These are phyloP conservation scores for Lithobates sylvaticus DNA, from an alignment of 2,797 vertebrate species.

Conservation along the genomic window DNA sequence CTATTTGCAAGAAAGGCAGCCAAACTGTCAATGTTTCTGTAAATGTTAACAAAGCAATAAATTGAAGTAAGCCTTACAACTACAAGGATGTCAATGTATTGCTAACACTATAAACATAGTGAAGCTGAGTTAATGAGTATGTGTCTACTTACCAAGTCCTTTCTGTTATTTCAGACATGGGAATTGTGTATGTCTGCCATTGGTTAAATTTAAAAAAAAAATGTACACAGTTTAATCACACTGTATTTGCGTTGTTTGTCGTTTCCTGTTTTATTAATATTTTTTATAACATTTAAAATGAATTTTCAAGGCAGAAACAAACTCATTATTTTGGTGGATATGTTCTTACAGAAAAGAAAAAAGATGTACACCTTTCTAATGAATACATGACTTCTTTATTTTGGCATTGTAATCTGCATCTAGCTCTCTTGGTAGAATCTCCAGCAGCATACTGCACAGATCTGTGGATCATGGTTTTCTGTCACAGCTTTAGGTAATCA, in stretches of 20 bases:
- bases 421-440: too few species aligned
- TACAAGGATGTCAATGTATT: not conserved
- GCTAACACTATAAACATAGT: not conserved
- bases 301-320: too few species aligned
- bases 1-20: not conserved
- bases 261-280: not conserved
- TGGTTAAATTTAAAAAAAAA: not conserved
- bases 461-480: too few species aligned
- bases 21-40: not conserved
- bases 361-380: too few species aligned
- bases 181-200: not conserved
- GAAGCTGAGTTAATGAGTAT: not conserved
- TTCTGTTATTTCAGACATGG: not conserved
- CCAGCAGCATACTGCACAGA: too few species aligned
- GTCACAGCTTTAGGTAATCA: too few species aligned
- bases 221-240: too few species aligned
- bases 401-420: too few species aligned
- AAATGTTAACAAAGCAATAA: slow-evolving; percentile 15
- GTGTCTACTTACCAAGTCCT: not conserved
- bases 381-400: too few species aligned
- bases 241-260: not conserved
- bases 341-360: too few species aligned
- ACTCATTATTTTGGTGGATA: too few species aligned
- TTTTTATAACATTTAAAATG: too few species aligned
- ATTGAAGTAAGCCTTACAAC: not conserved